Conservation (phyloP, 1,140 invertebrate genomes). For the Mylabris phalerata region DNA sequence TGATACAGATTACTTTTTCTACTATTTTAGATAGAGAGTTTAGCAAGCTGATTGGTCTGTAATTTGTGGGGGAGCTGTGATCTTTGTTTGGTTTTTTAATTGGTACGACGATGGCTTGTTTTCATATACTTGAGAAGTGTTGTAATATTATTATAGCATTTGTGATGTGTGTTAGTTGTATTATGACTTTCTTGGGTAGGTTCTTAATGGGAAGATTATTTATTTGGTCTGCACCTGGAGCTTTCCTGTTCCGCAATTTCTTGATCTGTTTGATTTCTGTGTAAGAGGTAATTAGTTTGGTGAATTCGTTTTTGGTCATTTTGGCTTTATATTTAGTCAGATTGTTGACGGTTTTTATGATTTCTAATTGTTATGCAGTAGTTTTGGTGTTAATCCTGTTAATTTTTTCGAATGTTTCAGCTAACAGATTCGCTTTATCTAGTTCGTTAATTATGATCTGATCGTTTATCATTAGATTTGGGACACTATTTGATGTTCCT, state of each 20-base stretch:
- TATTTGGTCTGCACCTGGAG: background rate
- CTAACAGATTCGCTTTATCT: background rate
- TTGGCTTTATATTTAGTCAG: background rate
- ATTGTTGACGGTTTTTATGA: background rate
- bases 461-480: background rate
- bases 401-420: background rate
- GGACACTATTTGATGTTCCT: background rate
- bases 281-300: background rate
- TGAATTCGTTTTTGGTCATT: background rate
- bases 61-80: background rate
- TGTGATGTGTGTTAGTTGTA: background rate
- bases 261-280: background rate
- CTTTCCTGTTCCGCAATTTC: background rate
- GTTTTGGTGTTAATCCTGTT: background rate
- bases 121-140: background rate
- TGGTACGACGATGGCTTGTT: background rate
- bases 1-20: constrained; percentile 3
- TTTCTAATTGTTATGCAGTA: background rate
- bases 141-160: background rate
- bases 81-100: constrained; percentile 1
- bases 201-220: background rate
- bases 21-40: background rate
- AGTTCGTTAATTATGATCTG: background rate
- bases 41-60: constrained; percentile 5
- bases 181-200: background rate